Evolutionary conservation across 2,113 vertebrate genomes (phyloP).

Genomic region (Gobiocypris rarus): DNA sequence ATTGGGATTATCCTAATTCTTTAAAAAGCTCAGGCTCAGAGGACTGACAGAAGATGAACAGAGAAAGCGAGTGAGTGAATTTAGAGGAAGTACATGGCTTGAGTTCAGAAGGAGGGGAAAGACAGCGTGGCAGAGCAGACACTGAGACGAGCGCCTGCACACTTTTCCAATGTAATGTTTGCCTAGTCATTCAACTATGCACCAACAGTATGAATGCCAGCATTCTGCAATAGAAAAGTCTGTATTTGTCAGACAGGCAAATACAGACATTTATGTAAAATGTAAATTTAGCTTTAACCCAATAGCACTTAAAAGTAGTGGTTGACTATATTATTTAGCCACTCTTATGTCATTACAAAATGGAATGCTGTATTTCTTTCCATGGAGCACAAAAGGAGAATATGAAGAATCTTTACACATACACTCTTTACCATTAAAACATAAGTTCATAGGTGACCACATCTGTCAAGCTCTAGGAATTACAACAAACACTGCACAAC

Average conservation of each 20-base stretch:
- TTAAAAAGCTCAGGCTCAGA: slow-evolving; percentile 16
- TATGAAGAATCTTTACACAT: not conserved
- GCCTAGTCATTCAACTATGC: slow-evolving; percentile 18
- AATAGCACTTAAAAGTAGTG: not conserved
- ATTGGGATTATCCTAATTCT: slow-evolving; percentile 22
- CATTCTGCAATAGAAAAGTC: slow-evolving; percentile 1
- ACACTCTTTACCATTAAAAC: not conserved
- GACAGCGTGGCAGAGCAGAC: slow-evolving; percentile 11
- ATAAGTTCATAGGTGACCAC: not conserved
- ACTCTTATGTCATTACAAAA: not conserved
- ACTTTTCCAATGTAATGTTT: slow-evolving; percentile 17
- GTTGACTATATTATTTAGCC: not conserved
- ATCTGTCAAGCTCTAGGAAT: not conserved
- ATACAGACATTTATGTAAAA: not conserved
- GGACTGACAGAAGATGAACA: not conserved
- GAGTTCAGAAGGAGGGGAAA: slow-evolving; percentile 18
- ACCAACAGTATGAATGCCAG: slow-evolving; percentile 15
- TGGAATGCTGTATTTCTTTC: not conserved
- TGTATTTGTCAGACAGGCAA: not conserved
- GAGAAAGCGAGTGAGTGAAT: not conserved
- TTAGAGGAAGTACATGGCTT: not conserved
- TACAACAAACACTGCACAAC: not conserved
- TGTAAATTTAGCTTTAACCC: not conserved
- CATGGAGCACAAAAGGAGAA: not conserved
- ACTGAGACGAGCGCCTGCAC: not conserved